Conservation (phyloP, 2,113 vertebrate species). For the Collichthys lucidus region DNA sequence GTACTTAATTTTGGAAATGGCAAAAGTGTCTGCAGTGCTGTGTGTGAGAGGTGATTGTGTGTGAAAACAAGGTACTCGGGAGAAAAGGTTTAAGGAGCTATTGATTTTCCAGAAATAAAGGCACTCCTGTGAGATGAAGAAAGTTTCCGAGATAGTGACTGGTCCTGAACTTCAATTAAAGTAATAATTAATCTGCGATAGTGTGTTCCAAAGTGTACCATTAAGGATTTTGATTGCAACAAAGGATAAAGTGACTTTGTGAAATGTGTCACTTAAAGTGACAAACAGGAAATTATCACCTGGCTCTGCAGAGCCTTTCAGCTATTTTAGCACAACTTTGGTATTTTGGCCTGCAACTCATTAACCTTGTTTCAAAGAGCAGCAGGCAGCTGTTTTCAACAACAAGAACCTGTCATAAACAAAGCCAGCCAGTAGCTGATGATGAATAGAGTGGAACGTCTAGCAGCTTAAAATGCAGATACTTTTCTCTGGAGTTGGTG, state of each 20-base stretch:
- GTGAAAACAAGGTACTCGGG: neutral
- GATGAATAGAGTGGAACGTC: neutral
- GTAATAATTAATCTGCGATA: neutral
- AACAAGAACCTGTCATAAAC: neutral
- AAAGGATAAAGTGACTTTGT: neutral
- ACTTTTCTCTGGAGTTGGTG: neutral
- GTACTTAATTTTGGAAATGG: constrained; percentile 23
- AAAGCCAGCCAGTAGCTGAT: neutral
- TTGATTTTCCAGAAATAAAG: neutral
- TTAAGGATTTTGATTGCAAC: neutral
- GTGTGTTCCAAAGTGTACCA: neutral
- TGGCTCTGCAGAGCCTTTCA: neutral
- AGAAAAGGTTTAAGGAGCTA: neutral
- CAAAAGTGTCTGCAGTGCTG: neutral
- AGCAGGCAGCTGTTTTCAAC: too few relatives aligned
- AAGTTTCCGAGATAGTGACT: neutral
- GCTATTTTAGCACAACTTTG: neutral
- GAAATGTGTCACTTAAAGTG: neutral
- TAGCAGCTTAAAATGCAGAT: neutral
- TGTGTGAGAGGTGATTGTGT: constrained; percentile 5
- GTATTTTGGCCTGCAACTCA: neutral
- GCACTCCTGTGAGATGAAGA: neutral
- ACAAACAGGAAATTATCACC: neutral
- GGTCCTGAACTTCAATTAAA: neutral
- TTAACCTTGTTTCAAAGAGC: neutral